These are phyloP conservation scores for Xenopus borealis DNA, from an alignment of 2,113 vertebrate species.

Conservation along the genomic window DNA sequence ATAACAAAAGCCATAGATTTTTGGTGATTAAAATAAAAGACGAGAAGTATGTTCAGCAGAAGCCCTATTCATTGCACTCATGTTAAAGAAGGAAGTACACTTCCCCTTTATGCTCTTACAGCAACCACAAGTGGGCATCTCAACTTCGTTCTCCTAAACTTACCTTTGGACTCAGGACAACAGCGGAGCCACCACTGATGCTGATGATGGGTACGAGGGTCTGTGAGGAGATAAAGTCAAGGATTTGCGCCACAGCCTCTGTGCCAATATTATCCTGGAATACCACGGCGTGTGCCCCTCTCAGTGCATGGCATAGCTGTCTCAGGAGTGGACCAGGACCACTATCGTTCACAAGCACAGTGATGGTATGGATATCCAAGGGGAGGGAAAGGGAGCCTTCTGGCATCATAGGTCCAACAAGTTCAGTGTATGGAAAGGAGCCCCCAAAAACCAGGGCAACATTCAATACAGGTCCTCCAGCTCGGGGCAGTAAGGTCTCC, in stretches of 20 bases:
- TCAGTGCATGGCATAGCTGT: conserved; percentile 83
- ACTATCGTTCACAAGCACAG: conserved; percentile 87
- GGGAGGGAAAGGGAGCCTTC: conserved; percentile 92
- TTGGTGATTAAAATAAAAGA: too few species aligned
- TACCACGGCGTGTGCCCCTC: conserved; percentile 82
- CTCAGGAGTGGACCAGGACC: conserved; percentile 91
- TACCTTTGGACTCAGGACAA: conserved; percentile 94
- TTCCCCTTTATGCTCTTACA: too few species aligned
- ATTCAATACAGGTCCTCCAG: conserved; percentile 62
- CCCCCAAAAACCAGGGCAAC: conserved; percentile 87
- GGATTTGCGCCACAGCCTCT: conserved; percentile 88
- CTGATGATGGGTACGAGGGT: conserved; percentile 89
- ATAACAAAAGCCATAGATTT: too few species aligned
- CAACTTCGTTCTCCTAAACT: not conserved
- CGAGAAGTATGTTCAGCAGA: too few species aligned
- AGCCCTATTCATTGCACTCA: too few species aligned
- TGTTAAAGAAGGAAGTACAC: too few species aligned
- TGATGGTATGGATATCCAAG: conserved; percentile 86
- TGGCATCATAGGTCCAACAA: conserved; percentile 79
- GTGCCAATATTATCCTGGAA: conserved; percentile 92
- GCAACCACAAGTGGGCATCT: not conserved
- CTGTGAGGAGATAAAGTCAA: conserved; percentile 94
- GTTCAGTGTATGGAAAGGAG: conserved; percentile 75
- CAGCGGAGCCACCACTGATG: conserved; percentile 91
- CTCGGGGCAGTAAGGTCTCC: conserved; percentile 55